Base-by-base conservation (phyloP, 1,140 invertebrate genomes). In the Leptopilina boulardi region DNA sequence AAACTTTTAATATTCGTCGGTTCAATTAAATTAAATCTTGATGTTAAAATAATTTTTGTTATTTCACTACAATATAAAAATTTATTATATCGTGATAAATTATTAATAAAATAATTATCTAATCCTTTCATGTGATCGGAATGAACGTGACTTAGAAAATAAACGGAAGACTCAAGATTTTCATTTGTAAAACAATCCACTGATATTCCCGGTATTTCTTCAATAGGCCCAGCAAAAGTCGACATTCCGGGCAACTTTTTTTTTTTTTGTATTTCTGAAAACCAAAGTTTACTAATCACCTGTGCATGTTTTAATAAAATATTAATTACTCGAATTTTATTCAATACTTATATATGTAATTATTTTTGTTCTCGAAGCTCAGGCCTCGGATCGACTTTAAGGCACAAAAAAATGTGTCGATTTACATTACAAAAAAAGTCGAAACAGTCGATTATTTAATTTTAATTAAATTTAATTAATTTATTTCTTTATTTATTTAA, bases 81-180 rank as follows among this genome's bases (percentile, higher is more conserved):
- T 30, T 80, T 83, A 6, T 88, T 81, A 2, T 13, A 77, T 8
- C 34, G 10, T 23, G 74, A 38, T 51, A 91, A 78, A 18, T 75
- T 3, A 4, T 66, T 10, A 74, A 88, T 86, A 80, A 91, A 91
- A 0, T 21, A 1, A 5, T 77, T 74, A 70, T 83, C 79, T 4
- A 95, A 83, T 9, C 94, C 94, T n/a, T 86, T 75, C 86, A 93
- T 94, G 78, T 96, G 95, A 89, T 95, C 95, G 2, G 77, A 78
- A 80, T 95, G 94, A 80, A 91, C 94, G 86, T 95, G 94, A 30
- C 93, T 94, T 26, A 95, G 84, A 84, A 95, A 94, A 89, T 92
- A 95, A n/a, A 91, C 90, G 30, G 87, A 88, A 0, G 92, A 92
- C 21, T 89, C 77, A n/a, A 91, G 82, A 83, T 92, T 92, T 21